Evolutionary conservation across 2,888 invertebrate species (phyloP), one percentile per base, ranked within the genome.

Genomic region (Argynnis bischoffii): DNA sequence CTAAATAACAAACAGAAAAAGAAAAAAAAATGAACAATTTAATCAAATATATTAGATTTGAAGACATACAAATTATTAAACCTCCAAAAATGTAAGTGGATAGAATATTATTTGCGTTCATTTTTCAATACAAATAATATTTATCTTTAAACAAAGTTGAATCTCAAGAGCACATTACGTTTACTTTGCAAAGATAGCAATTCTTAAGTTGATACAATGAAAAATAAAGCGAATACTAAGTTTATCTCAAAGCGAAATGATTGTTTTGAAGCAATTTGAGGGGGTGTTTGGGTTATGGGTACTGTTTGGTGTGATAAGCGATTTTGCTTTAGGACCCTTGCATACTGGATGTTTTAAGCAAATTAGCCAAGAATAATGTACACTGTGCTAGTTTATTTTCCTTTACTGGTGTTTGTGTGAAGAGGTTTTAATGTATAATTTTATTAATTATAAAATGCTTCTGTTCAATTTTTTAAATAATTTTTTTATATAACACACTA

Each of bases 261-360:
- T 69, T 69, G 69, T 69, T 69, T 69, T 69, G 69, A 69, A 63
- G 61, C 65, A 65, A 69, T 69, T 66, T 69, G 47, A 46, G 60
- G 55, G 65, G 65, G 35, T 69, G 69, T 69, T 69, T 69, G 66
- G 47, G 55, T 65, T 69, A 69, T 65, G 66, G 66, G 16, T 54
- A 63, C 61, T 69, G 69, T 66, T 66, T 53, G 51, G 65, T 69
- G 46, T 69, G 69, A 69, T 69, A 69, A 69, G 69, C 69, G 69
- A 63, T 61, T 69, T 69, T 56, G 56, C 56, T 56, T 67, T 61
- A 61, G 61, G 53, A 54, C 56, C 63, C 55, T 31, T 57, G 61
- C 65, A 63, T 57, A 69, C 65, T 56, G 51, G 55, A 59, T 57
- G 64, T 41, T 63, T 67, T 67, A 68, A 54, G 60, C 50, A 64